Evolutionary conservation across 1,140 invertebrate genomes (phyloP), one percentile per base, ranked within the genome.

Genomic region (Rhyacophila brunnea): DNA sequence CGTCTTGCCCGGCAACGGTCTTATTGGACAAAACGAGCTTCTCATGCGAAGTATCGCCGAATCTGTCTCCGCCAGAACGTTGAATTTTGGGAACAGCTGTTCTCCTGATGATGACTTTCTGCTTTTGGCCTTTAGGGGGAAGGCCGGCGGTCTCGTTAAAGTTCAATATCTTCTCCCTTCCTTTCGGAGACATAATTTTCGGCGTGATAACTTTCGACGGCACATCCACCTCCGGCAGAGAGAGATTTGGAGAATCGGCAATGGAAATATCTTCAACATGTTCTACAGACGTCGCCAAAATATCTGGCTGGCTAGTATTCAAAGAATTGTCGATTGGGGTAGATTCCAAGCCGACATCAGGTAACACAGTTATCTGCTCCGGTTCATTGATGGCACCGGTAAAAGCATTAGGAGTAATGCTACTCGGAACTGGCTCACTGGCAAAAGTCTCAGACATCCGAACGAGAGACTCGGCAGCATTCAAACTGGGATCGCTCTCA

Each of bases 111-210:
- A 79, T 77, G 47, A 79, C 77, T 60, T 76, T 73, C 59, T 75
- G 74, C 63, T 75, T 74, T 1, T 73, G 68, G 4, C 69, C 60
- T 58, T 74, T 75, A 1, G 54, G 23, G 11, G 50, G 1, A 1
- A 36, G 19, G 6, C 10, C 17, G 18, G n/a, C 18, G 7, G 69
- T 70, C 40, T 72, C 71, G 45, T 77, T 71, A 62, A 78, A 73
- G 66, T 78, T 80, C 15, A 80, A 64, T 43, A 76, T 77, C 62
- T 78, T 78, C 52, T 78, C 77, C 69, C 74, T 80, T 6, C 69
- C 68, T 2, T 71, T 62, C 9, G 73, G 57, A 34, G 73, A 68
- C 32, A 73, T 56, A 59, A 72, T 71, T 68, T 75, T 78, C 17
- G 68, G 59, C 18, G 68, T 59, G 7, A 68, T 56, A 43, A 67